Base-by-base conservation (phyloP, 2,888 invertebrate genomes). In the Apeira syringaria region DNA sequence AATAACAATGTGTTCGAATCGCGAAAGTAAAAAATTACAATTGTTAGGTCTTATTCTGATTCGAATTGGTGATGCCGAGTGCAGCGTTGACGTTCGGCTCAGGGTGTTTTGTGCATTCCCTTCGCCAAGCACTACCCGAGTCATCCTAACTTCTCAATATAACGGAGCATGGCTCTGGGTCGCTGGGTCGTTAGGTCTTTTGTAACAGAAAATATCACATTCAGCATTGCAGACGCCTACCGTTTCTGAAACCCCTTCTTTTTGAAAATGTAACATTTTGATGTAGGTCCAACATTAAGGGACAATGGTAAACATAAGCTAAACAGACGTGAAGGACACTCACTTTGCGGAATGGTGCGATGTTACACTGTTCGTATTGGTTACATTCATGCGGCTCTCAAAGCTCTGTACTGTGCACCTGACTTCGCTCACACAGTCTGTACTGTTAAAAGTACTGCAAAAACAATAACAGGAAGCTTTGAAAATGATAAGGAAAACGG, bases 391-490 rank as follows among this genome's bases (percentile, higher is more conserved):
- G 85, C 86, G 81, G 80, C 82, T 76, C 74, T 88, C 87, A 84
- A 88, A 83, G 71, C 80, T 86, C 79, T 86, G 86, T 54, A 80
- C 64, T 63, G 84, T 83, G 79, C 82, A 80, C 77, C 81, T 83
- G 65, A 76, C 68, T 80, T 86, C 88, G 67, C 78, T 85, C 80
- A 88, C 77, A 86, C 75, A 78, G 74, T 88, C 88, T 80, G 87
- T 83, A 85, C 86, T 87, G 80, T 88, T 85, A 86, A 86, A 88
- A 84, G 80, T 81, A 87, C 88, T 89, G 89, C 82, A 86, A 84
- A 81, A 81, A 88, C 82, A 85, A 85, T 77, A 44, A 56, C 53
- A 53, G 30, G 32, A 56, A 51, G 56, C 56, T 47, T 46, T 52
- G 41, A 59, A 37, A 49, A 32, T 26, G 29, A 44, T 33, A 9